Percentiles rank a stretch among this genome's conserved stretches.
phyloP scores from a whole-genome alignment of 1,140 invertebrate species.

The Palaemon carinicauda region DNA sequence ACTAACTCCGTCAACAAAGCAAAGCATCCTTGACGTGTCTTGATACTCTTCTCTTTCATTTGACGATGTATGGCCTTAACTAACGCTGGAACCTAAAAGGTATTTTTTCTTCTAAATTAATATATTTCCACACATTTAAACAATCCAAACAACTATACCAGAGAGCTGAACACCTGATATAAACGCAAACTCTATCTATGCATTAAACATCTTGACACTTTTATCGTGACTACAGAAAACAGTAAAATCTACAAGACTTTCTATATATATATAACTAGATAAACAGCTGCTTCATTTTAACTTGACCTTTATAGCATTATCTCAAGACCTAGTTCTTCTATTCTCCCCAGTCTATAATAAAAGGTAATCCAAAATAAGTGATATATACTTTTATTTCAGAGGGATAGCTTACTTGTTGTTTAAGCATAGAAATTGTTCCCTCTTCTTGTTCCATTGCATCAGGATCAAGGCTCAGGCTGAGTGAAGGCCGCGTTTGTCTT shows the following conservation, averaged over 20 bases:
- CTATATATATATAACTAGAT: too few relatives aligned
- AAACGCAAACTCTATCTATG: neutral
- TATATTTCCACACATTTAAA: too few relatives aligned
- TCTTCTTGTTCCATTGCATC: slow-evolving; percentile 83
- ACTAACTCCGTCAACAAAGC: slow-evolving; percentile 89
- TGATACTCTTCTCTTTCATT: slow-evolving; percentile 93
- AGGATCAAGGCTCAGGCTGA: slow-evolving; percentile 67
- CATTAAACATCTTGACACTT: neutral
- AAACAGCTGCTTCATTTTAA: too few relatives aligned
- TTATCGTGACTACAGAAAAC: neutral
- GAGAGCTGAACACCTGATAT: too few relatives aligned
- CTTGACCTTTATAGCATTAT: too few relatives aligned
- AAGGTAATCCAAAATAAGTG: neutral
- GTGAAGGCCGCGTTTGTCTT: slow-evolving; percentile 75
- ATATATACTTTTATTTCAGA: neutral
- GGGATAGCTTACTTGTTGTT: slow-evolving; percentile 65
- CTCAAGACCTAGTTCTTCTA: too few relatives aligned
- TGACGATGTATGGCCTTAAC: slow-evolving; percentile 89
- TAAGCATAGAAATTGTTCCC: slow-evolving; percentile 75
- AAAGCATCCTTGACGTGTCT: slow-evolving; percentile 92
- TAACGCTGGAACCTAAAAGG: slow-evolving; percentile 74
- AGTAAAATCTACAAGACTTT: too few relatives aligned
- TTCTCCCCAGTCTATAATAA: neutral
- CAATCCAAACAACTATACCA: too few relatives aligned
- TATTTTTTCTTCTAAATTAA: neutral